Conservation (phyloP, 2,888 invertebrate species). For the Chrysomela aeneicollis region DNA sequence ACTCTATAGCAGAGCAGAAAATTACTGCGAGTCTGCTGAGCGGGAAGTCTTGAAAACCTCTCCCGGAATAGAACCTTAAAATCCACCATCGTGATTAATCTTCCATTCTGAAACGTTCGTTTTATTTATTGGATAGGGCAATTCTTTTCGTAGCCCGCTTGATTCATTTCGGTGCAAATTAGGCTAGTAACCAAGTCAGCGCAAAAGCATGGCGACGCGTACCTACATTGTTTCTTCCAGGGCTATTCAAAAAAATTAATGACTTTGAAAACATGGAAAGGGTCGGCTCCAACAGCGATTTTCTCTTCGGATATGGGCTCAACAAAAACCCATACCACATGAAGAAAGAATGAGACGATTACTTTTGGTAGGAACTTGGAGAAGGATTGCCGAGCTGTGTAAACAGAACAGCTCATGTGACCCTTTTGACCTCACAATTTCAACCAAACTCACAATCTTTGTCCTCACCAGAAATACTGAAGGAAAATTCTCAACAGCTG, state of each 20-base stretch:
- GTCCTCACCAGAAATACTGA: too few species aligned
- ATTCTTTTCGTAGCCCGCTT: constrained; percentile 30
- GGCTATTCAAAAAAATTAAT: constrained; percentile 5
- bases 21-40: neutral
- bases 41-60: constrained; percentile 29
- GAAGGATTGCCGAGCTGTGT: too few species aligned
- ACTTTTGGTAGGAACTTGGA: too few species aligned
- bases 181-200: constrained; percentile 29
- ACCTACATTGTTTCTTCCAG: constrained; percentile 8
- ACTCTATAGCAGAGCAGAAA: neutral
- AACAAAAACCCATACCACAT: neutral
- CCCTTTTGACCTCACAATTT: too few species aligned
- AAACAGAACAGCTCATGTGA: too few species aligned
- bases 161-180: constrained; percentile 33
- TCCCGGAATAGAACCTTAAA: constrained; percentile 20
- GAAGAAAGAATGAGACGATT: neutral
- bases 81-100: constrained; percentile 38
- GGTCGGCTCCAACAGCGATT: neutral
- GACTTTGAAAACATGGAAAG: constrained; percentile 4
- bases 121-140: constrained; percentile 33
- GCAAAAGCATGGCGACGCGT: constrained; percentile 24
- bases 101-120: constrained; percentile 37
- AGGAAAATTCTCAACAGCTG: too few species aligned
- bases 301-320: neutral
- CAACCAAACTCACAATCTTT: too few species aligned